Percentiles rank a stretch among this genome's conserved stretches.
Evolutionary conservation across 2,113 vertebrate genomes (phyloP).

Genomic region (Formicarius rufipectus): DNA sequence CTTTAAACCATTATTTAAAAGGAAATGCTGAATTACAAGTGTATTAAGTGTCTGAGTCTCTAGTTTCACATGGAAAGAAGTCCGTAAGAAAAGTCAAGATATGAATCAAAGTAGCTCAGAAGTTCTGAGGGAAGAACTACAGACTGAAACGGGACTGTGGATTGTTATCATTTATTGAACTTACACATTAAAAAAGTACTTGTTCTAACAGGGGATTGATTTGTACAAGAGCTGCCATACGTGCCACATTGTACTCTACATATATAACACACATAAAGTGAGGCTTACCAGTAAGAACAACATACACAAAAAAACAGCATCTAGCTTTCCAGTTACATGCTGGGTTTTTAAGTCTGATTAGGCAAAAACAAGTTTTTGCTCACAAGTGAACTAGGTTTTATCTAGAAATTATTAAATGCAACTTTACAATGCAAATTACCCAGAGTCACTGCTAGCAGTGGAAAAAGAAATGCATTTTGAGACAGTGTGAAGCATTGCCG

Average conservation of each 20-base stretch:
- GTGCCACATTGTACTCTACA: neutral
- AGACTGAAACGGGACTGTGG: neutral
- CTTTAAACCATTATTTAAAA: conserved; percentile 16
- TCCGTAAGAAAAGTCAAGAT: neutral
- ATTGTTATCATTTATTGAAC: neutral
- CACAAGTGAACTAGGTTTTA: neutral
- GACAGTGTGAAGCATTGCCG: neutral
- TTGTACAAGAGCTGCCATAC: neutral
- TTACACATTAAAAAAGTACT: neutral
- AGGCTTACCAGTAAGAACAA: neutral
- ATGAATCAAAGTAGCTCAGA: neutral
- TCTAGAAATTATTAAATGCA: neutral
- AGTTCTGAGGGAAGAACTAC: neutral
- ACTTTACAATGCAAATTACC: neutral
- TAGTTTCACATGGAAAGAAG: neutral
- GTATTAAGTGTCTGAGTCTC: conserved; percentile 15
- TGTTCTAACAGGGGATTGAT: neutral
- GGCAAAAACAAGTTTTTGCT: neutral
- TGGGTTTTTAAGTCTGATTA: neutral
- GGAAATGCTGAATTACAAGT: conserved; percentile 35
- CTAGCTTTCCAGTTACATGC: neutral
- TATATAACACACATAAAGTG: neutral
- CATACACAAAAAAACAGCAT: neutral
- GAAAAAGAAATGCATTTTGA: neutral
- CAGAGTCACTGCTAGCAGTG: neutral